A percentile compares a stretch with the other conserved stretches of the same genome.
Conservation (phyloP, 2,113 vertebrate genomes). For the Leptodactylus fuscus region DNA sequence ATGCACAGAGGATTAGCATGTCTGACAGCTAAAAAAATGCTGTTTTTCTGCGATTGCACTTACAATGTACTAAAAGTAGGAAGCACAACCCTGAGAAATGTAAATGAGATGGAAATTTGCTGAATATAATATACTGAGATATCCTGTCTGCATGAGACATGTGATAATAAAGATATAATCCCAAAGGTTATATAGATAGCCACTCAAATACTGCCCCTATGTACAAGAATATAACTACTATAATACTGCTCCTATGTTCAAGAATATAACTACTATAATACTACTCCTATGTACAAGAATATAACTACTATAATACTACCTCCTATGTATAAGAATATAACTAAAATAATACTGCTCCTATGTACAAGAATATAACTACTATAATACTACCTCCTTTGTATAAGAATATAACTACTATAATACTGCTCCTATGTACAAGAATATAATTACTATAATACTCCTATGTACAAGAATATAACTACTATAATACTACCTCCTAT, state of each 20-base stretch:
- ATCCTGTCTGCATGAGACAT: too few species aligned
- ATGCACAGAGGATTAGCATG: neutral
- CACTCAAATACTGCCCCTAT: too few species aligned
- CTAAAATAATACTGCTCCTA: slow-evolving; percentile 5
- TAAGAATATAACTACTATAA: slow-evolving; percentile 2
- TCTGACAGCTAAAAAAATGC: neutral
- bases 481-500: neutral
- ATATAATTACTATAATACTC: slow-evolving; percentile 10
- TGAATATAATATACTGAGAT: neutral
- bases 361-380: neutral
- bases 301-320: neutral
- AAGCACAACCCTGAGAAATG: neutral
- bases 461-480: slow-evolving; percentile 1
- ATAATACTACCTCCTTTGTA: neutral
- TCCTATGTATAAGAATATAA: neutral
- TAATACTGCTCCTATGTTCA: neutral
- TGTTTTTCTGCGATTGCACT: neutral
- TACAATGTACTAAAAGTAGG: neutral
- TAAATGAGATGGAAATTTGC: too few species aligned
- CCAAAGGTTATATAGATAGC: too few species aligned
- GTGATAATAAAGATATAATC: too few species aligned
- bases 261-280: neutral
- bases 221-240: too few species aligned
- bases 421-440: neutral
- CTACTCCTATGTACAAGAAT: neutral